phyloP scores from a whole-genome alignment of 2,797 vertebrate species.

The Fringilla coelebs region DNA sequence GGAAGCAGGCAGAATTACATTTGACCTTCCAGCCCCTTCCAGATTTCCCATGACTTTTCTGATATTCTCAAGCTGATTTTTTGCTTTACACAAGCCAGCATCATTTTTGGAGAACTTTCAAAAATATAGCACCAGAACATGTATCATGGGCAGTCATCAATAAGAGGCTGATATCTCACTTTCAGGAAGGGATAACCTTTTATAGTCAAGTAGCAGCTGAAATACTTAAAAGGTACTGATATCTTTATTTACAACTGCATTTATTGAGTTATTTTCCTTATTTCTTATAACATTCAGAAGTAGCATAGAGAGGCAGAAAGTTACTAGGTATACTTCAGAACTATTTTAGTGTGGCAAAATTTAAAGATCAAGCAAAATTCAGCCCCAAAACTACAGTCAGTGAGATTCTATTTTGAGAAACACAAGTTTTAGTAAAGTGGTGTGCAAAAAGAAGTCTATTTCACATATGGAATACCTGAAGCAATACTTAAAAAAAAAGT shows the following conservation, averaged over 20 bases:
- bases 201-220: neutral
- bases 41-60: conserved; percentile 39
- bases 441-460: neutral
- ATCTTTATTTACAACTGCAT: neutral
- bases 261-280: neutral
- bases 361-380: neutral
- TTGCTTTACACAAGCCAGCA: neutral
- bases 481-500: neutral
- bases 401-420: neutral
- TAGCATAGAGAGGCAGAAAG: rapidly evolving
- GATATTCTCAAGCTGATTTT: neutral
- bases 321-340: neutral
- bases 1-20: neutral
- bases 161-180: neutral
- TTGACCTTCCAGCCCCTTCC: neutral
- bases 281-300: neutral
- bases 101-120: neutral
- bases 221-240: neutral
- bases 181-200: neutral
- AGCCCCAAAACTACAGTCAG: neutral
- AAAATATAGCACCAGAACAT: neutral
- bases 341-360: neutral
- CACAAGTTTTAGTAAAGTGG: neutral
- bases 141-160: neutral
- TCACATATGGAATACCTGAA: neutral